Percentiles rank a stretch among this genome's conserved stretches.
phyloP scores from a whole-genome alignment of 2,888 invertebrate genomes.

The Tribolium freemani region DNA sequence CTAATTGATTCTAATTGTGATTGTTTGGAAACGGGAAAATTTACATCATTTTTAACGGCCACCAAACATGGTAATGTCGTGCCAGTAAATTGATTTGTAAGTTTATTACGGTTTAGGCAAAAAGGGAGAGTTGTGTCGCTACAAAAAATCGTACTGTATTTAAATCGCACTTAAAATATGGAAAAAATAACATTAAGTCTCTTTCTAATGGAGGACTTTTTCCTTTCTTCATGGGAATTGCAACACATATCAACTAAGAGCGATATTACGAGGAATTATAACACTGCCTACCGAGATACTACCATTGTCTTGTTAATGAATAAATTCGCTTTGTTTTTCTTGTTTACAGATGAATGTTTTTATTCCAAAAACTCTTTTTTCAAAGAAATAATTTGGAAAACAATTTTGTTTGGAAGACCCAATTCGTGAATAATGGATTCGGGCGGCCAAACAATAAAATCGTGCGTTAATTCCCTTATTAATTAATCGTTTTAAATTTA shows the following conservation, averaged over 20 bases:
- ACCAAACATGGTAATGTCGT: slow-evolving; percentile 7
- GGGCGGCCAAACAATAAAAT: slow-evolving; percentile 33
- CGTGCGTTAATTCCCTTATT: slow-evolving; percentile 28
- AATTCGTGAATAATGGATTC: slow-evolving; percentile 28
- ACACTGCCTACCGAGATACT: neutral
- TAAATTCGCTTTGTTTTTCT: neutral
- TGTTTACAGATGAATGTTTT: no score
- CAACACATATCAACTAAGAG: neutral
- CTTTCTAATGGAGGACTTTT: neutral
- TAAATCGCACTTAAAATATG: neutral
- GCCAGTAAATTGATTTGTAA: slow-evolving; percentile 3
- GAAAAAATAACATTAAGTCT: neutral
- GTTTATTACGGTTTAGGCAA: neutral
- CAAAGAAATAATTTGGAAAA: no score
- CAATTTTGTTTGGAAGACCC: no score
- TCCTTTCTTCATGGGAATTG: neutral
- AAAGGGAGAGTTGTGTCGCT: neutral
- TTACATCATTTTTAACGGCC: neutral
- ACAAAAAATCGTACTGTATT: neutral
- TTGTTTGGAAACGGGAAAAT: slow-evolving; percentile 13
- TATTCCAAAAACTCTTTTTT: no score
- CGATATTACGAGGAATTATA: neutral
- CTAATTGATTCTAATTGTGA: slow-evolving; percentile 23
- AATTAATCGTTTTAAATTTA: slow-evolving; percentile 40
- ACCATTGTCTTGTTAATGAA: neutral